Percentiles rank a stretch among this genome's conserved stretches.
phyloP scores from a whole-genome alignment of 92 coral and sea anemone genomes.

The Muricea muricata region DNA sequence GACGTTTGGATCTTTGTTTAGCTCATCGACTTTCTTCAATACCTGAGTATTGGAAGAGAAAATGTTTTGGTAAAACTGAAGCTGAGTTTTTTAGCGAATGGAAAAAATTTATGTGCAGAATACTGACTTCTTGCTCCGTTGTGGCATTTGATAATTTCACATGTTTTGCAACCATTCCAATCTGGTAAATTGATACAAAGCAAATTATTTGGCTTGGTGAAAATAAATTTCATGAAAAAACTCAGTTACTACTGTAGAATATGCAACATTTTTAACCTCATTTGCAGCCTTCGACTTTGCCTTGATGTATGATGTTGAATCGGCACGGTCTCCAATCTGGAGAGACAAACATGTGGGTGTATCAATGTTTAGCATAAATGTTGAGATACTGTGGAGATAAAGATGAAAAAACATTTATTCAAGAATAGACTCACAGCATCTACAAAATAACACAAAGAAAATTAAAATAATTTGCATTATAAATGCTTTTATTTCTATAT shows the following conservation, averaged over 20 bases:
- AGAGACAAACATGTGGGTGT: neutral
- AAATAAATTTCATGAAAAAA: neutral
- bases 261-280: slow-evolving; percentile 66
- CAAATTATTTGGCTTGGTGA: too few species aligned
- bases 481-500: too few species aligned
- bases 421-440: too few species aligned
- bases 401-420: too few species aligned
- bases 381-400: too few species aligned
- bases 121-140: slow-evolving; percentile 86
- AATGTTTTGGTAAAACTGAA: neutral
- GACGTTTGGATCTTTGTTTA: slow-evolving; percentile 83
- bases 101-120: neutral
- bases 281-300: slow-evolving; percentile 93
- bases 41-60: slow-evolving; percentile 60
- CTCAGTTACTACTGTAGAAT: neutral
- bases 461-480: too few species aligned
- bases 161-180: slow-evolving; percentile 97
- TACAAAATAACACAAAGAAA: too few species aligned
- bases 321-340: slow-evolving; percentile 93
- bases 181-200: slow-evolving; percentile 52
- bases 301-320: slow-evolving; percentile 87
- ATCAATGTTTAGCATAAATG: neutral
- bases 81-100: too few species aligned
- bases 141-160: slow-evolving; percentile 87
- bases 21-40: slow-evolving; percentile 81